Evolutionary conservation across 2,113 vertebrate genomes (phyloP), one percentile per base, ranked within the genome.

Genomic region (Notarius quadriscutis): DNA sequence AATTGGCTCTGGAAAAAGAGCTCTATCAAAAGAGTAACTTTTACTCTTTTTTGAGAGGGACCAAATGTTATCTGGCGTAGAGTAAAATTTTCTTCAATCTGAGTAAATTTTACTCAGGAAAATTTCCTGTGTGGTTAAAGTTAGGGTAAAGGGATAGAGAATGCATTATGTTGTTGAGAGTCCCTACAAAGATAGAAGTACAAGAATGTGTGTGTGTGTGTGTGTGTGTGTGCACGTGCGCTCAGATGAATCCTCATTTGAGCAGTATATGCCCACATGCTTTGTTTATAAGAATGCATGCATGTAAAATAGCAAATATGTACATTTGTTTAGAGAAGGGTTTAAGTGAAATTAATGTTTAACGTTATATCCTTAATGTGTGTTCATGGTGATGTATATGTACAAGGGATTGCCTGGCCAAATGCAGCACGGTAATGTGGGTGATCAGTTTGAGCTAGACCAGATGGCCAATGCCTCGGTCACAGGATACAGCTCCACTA

Each of bases 401-500:
- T 57, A 67, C 34, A 71, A 81, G n/a, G 62, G 53, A 86, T 72
- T 25, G 27, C 53, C 67, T 87, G 71, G 87, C 78, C 55, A 80
- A 88, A 88, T 63, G 63, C 30, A 71, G 62, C 18, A 1, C 27
- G 58, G 84, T 72, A 83, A 88, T 84, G 81, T 80, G 87, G 88
- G 88, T 79, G 86, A 83, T 89, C 87, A 71, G 50, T 85, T 88
- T 91, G 89, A 91, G 88, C 84, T 87, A 87, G 85, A 82, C 91
- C 91, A 95, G 93, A 93, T 91, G 91, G 89, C 91, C 88, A 80
- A 41, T 63, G 60, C 75, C 83, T 83, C 81, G 89, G 91, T 91
- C 91, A 93, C 92, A 92, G 93, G 92, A 93, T 92, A 91, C 85
- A 91, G 79, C 91, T 87, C 50, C 51, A 83, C 78, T 90, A 72